Evolutionary conservation across 1,140 invertebrate species (phyloP), one percentile per base, ranked within the genome.

Genomic region (Cotesia typhae): DNA sequence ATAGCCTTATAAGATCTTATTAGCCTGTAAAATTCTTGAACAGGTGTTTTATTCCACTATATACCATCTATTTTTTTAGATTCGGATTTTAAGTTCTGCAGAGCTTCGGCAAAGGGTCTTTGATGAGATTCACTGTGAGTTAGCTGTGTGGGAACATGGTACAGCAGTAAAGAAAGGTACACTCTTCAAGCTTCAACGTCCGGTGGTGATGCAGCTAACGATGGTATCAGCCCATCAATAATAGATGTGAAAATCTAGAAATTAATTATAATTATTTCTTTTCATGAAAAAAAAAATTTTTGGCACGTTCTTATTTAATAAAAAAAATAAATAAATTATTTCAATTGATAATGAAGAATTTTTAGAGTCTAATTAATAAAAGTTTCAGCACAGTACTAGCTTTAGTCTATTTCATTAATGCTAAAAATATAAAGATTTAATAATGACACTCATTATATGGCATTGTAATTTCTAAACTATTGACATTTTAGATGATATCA

Each of bases 181-280:
- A 97, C 82, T 65, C 96, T 89, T 52, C 98, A 87, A 5, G 92
- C 91, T 86, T 98, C 96, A 0, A 94, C 90, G 85, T 97, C 94
- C 0, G 94, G 91, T 0, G 95, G 92, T 4, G 92, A 92, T 6
- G 87, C 75, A 9, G 88, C 88, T 57, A 97, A 85, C 52, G 91
- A 90, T 51, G 90, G 90, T 75, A 97, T 83, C 68, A 96, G 82
- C 67, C 90, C 88, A 69, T 92, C 91, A 4, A 88, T 89, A 72
- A 95, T 84, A 74, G 90, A 89, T 47, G 89, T 90, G 78, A 89
- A 92, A 80, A 95, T 94, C 93, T 93, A 78, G 74, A 89, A 76
- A n/a, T n/a, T 75, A 79, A 9, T 64, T 47, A 76, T 72, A 75
- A 64, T 38, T 28, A 10, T n/a, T n/a, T n/a, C n/a, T n/a, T n/a